Percentiles rank a stretch among this genome's conserved stretches.
phyloP scores from a whole-genome alignment of 2,888 invertebrate species.

The Drosophila rubida region DNA sequence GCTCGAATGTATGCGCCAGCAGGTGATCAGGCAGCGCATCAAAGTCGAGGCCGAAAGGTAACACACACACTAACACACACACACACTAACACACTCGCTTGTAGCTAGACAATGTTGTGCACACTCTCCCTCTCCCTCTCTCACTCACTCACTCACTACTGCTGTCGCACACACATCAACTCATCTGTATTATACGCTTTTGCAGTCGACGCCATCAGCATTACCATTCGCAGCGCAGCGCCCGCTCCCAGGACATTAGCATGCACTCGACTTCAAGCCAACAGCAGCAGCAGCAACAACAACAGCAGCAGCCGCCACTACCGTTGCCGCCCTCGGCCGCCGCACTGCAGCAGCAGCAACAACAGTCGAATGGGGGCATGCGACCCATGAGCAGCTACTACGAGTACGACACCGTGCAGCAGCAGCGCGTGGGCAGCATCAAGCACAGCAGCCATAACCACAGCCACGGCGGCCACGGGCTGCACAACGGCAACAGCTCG shows the following conservation, averaged over 20 bases:
- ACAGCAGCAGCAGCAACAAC: constrained; percentile 79
- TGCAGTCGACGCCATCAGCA: constrained; percentile 88
- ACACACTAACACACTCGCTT: constrained; percentile 28
- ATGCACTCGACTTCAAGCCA: constrained; percentile 68
- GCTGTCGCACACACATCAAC: not conserved
- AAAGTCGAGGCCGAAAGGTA: constrained; percentile 94
- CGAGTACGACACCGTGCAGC: constrained; percentile 92
- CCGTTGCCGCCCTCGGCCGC: constrained; percentile 23
- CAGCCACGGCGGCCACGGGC: constrained; percentile 60
- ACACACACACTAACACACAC: constrained; percentile 55
- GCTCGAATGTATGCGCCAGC: constrained; percentile 92
- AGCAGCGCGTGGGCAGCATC: constrained; percentile 87
- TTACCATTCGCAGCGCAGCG: constrained; percentile 88
- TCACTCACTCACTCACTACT: not conserved
- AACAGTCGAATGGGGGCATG: constrained; percentile 63
- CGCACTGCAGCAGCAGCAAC: constrained; percentile 30
- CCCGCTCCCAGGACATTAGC: constrained; percentile 87
- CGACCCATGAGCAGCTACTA: constrained; percentile 93
- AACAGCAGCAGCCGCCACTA: constrained; percentile 84
- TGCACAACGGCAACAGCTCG: constrained; percentile 49
- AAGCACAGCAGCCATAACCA: constrained; percentile 81
- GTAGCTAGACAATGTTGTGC: not conserved
- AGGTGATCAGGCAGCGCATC: constrained; percentile 91
- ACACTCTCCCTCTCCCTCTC: not conserved
- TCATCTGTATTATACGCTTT: constrained; percentile 49